These are phyloP conservation scores for Cynopterus brachyotis DNA, from an alignment of 2,113 vertebrate species.

Conservation along the genomic window DNA sequence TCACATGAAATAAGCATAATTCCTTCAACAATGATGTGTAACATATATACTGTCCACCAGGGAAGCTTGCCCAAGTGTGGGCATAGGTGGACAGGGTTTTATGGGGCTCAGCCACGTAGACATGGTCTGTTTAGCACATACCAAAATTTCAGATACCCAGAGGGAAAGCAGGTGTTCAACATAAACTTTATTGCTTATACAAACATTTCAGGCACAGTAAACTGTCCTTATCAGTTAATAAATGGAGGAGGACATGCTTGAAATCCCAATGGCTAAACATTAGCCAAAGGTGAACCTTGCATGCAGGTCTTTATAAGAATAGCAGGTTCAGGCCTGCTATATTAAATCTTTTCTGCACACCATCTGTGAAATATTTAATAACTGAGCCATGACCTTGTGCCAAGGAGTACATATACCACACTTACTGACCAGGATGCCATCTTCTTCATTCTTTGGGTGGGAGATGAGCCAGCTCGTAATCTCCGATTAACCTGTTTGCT, in stretches of 20 bases:
- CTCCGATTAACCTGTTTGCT: neutral
- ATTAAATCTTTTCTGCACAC: neutral
- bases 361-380: neutral
- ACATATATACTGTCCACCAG: neutral
- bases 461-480: neutral
- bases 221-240: neutral
- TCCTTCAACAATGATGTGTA: neutral
- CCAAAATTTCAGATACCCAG: neutral
- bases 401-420: neutral
- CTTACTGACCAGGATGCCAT: neutral
- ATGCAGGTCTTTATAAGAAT: neutral
- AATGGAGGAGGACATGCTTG: neutral
- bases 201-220: neutral
- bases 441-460: neutral
- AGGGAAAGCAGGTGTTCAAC: neutral
- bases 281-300: neutral
- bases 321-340: neutral
- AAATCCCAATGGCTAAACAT: neutral
- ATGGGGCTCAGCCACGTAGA: neutral
- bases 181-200: neutral
- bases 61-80: neutral
- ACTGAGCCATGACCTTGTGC: neutral
- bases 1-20: neutral
- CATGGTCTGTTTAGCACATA: neutral
- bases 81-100: neutral